phyloP scores from a whole-genome alignment of 1,140 invertebrate species.

The Monochamus saltuarius region DNA sequence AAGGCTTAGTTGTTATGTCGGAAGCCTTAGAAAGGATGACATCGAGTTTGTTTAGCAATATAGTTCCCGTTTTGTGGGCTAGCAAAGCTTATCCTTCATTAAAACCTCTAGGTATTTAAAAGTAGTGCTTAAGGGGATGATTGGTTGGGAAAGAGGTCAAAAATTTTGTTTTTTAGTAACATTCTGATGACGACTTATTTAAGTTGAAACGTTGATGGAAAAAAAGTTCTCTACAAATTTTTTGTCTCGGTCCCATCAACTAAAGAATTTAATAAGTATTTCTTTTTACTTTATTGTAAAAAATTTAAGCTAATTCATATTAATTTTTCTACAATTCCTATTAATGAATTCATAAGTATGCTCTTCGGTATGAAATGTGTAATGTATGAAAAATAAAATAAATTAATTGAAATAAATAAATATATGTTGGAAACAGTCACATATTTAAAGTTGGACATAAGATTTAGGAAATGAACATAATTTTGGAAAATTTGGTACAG shows the following conservation, averaged over 20 bases:
- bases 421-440: too few species aligned
- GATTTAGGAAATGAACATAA: too few species aligned
- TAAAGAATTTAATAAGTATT: background rate
- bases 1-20: slow-evolving; percentile 78
- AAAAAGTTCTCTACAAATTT: background rate
- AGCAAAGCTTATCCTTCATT: slow-evolving; percentile 75
- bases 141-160: too few species aligned
- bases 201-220: too few species aligned
- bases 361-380: too few species aligned
- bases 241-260: too few species aligned
- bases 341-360: too few species aligned
- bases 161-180: background rate
- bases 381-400: too few species aligned
- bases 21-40: slow-evolving; percentile 70
- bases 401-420: too few species aligned
- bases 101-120: slow-evolving; percentile 71
- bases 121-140: background rate
- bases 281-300: background rate
- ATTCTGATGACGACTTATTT: background rate
- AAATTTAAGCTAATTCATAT: background rate
- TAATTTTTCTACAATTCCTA: background rate
- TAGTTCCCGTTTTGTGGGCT: slow-evolving; percentile 71
- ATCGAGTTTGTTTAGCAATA: slow-evolving; percentile 63
- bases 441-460: too few species aligned
- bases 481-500: too few species aligned